Conservation (phyloP, 2,797 vertebrate species). For the Hemibagrus guttatus region DNA sequence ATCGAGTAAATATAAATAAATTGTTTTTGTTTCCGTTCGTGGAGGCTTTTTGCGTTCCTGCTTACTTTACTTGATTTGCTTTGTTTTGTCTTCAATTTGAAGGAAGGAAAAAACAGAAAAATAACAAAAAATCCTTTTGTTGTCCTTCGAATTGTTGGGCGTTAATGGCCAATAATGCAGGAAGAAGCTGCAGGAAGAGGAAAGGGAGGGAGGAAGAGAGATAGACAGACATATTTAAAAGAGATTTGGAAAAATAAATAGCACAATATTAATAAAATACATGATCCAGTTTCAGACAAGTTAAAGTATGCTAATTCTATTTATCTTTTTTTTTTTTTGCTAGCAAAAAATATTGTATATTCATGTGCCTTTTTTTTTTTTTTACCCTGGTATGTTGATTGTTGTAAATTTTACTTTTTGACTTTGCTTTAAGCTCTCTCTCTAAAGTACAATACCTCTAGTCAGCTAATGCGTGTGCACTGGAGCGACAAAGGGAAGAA, state of each 20-base stretch:
- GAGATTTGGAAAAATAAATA: neutral
- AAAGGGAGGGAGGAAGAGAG: neutral
- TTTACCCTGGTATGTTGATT: neutral
- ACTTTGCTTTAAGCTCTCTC: neutral
- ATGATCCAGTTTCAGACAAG: neutral
- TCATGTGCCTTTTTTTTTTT: neutral
- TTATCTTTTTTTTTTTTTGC: neutral
- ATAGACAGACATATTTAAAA: neutral
- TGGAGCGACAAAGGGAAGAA: neutral
- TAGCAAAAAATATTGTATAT: neutral
- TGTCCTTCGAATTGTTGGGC: neutral
- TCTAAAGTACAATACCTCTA: neutral
- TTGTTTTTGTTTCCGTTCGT: neutral
- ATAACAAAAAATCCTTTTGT: neutral
- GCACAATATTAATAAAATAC: neutral
- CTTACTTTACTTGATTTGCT: slow-evolving; percentile 18
- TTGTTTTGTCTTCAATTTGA: slow-evolving; percentile 16
- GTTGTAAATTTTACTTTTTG: neutral
- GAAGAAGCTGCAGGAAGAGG: neutral
- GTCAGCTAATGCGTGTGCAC: neutral
- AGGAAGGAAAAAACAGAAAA: neutral
- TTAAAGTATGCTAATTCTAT: neutral
- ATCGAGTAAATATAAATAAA: slow-evolving; percentile 20
- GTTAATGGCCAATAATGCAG: neutral
- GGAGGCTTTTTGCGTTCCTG: neutral